phyloP scores from a whole-genome alignment of 2,888 invertebrate genomes.

The Scaptomyza cyrtandrae region DNA sequence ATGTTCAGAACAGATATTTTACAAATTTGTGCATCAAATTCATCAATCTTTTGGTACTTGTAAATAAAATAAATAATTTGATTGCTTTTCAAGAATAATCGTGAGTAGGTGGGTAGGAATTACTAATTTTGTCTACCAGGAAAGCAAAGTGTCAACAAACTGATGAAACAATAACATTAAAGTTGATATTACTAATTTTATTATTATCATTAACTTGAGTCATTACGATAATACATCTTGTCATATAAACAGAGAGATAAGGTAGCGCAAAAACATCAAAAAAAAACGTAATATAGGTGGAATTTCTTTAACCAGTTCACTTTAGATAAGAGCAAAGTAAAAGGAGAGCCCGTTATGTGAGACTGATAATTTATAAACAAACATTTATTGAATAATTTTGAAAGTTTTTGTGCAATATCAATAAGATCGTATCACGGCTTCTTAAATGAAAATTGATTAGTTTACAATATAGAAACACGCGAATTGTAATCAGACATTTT shows the following conservation, averaged over 20 bases:
- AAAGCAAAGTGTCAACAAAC: not conserved
- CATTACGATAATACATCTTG: slow-evolving; percentile 28
- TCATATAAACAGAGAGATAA: slow-evolving; percentile 6
- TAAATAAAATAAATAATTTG: too few relatives aligned
- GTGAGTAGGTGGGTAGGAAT: not conserved
- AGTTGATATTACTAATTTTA: slow-evolving; percentile 4
- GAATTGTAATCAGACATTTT: slow-evolving; percentile 62
- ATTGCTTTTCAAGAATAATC: not conserved
- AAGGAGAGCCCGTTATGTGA: slow-evolving; percentile 2
- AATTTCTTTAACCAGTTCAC: not conserved
- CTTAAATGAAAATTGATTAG: slow-evolving; percentile 55
- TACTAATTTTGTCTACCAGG: not conserved
- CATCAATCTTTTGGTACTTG: too few relatives aligned
- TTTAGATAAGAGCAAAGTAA: slow-evolving; percentile 19
- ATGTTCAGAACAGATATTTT: too few relatives aligned
- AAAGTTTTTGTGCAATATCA: slow-evolving; percentile 2
- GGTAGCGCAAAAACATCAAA: not conserved
- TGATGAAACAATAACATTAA: not conserved
- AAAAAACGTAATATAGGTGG: not conserved
- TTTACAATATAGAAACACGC: slow-evolving; percentile 60
- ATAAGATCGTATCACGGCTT: slow-evolving; percentile 18
- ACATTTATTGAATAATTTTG: slow-evolving; percentile 12
- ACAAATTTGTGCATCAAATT: too few relatives aligned
- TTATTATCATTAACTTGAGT: slow-evolving; percentile 11
- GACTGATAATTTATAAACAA: slow-evolving; percentile 13